These are phyloP conservation scores for Pogonophryne albipinna DNA, from an alignment of 2,797 vertebrate genomes.

Conservation along the genomic window DNA sequence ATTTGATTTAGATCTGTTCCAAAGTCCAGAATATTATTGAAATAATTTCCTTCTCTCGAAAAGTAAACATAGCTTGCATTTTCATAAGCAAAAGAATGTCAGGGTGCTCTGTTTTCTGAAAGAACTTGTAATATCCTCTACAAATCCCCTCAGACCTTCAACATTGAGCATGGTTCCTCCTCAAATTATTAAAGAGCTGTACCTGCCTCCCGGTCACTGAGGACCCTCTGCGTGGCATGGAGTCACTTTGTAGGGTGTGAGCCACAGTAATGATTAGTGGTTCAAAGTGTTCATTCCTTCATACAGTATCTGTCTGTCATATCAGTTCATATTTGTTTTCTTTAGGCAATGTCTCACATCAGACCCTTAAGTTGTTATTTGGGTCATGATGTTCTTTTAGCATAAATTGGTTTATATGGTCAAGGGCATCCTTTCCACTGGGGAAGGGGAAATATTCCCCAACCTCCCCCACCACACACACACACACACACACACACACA, in stretches of 20 bases:
- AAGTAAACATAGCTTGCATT: constrained; percentile 29
- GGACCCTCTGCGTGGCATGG: constrained; percentile 7
- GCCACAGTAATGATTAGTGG: constrained; percentile 45
- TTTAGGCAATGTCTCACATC: constrained; percentile 11
- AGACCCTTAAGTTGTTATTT: constrained; percentile 7
- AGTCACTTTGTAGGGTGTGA: constrained; percentile 33
- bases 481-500: too few relatives aligned
- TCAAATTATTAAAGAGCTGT: constrained; percentile 52
- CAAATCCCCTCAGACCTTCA: constrained; percentile 69
- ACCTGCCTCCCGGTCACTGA: constrained; percentile 40
- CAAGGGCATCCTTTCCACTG: not conserved
- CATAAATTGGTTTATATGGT: not conserved
- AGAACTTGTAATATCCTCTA: constrained; percentile 56
- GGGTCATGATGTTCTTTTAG: not conserved
- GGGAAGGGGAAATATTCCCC: not conserved
- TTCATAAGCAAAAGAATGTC: constrained; percentile 64
- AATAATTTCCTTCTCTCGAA: constrained; percentile 31
- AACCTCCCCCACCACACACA: too few relatives aligned
- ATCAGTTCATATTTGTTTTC: constrained; percentile 22
- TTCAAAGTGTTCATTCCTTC: constrained; percentile 20
- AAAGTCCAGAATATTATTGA: constrained; percentile 27
- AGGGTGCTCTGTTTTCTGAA: constrained; percentile 25
- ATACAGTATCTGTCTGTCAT: constrained; percentile 16
- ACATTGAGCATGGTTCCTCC: constrained; percentile 53
- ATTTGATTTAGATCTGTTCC: not conserved